phyloP scores from a whole-genome alignment of 2,888 invertebrate species.

The Frankliniella fusca region DNA sequence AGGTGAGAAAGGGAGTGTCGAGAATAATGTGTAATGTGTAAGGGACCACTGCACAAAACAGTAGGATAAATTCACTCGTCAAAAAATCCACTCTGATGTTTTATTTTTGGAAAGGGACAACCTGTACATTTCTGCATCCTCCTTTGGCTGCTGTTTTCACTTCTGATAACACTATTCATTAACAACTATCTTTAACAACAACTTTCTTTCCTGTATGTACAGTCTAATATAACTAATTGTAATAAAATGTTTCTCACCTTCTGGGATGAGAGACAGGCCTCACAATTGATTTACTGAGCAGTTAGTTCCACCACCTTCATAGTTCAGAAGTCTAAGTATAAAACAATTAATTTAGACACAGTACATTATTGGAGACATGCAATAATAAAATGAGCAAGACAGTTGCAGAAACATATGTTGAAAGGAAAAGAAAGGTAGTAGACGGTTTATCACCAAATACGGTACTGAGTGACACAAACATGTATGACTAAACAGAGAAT shows the following conservation, averaged over 20 bases:
- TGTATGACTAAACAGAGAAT: no score
- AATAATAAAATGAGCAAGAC: slow-evolving; percentile 23
- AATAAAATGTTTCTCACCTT: slow-evolving; percentile 14
- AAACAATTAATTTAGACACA: slow-evolving; percentile 23
- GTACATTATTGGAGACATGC: slow-evolving; percentile 22
- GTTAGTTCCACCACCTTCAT: slow-evolving; percentile 2
- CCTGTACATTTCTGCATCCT: not conserved
- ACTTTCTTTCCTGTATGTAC: slow-evolving; percentile 12
- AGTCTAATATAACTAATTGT: slow-evolving; percentile 14
- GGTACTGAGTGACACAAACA: no score
- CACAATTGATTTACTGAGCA: slow-evolving; percentile 25
- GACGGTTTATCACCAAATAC: no score
- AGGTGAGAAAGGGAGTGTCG: no score
- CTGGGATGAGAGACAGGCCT: not conserved
- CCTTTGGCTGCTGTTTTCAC: not conserved
- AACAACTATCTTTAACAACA: slow-evolving; percentile 25
- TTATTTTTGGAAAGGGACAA: not conserved
- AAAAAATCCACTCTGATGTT: not conserved
- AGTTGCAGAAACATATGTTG: not conserved
- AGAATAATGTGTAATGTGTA: no score
- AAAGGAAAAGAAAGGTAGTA: not conserved
- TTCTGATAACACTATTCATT: not conserved
- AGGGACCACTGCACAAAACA: no score
- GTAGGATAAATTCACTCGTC: not conserved
- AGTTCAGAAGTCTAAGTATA: slow-evolving; percentile 20